Conservation (phyloP, 2,113 vertebrate species). For the Poicephalus meyeri region DNA sequence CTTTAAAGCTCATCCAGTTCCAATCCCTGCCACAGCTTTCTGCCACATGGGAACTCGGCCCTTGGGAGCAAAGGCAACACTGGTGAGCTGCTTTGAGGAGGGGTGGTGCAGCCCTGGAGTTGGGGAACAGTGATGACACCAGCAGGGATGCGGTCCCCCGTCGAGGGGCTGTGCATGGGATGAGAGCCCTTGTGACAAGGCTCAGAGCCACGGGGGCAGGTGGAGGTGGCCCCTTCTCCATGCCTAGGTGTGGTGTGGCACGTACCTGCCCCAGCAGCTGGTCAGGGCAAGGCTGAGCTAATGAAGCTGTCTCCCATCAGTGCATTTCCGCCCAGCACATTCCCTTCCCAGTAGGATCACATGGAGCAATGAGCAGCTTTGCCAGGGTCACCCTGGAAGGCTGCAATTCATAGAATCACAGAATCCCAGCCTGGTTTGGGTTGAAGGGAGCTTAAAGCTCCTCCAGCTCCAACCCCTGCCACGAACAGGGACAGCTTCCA, state of each 20-base stretch:
- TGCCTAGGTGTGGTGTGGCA: background rate
- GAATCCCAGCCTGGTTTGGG: background rate
- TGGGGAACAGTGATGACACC: background rate
- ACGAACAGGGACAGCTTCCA: background rate
- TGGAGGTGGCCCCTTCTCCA: background rate
- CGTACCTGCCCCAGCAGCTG: background rate
- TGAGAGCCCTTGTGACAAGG: background rate
- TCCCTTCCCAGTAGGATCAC: background rate
- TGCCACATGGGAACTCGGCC: background rate
- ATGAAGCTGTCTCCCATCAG: background rate
- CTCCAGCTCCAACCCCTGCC: background rate
- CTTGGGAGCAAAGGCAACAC: background rate
- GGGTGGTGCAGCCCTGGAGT: rapidly evolving
- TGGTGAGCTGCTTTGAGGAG: background rate
- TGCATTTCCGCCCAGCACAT: background rate
- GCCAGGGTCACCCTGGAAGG: background rate
- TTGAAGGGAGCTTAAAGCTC: background rate
- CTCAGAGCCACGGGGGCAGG: rapidly evolving
- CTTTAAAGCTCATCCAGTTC: background rate
- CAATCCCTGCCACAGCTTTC: background rate
- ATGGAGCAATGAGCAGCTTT: background rate
- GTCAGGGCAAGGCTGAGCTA: background rate
- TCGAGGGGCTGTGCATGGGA: rapidly evolving
- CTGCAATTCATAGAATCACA: background rate
- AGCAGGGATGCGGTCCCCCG: rapidly evolving